A percentile compares a stretch with the other conserved stretches of the same genome.
Conservation (phyloP, 2,113 vertebrate species). For the Erythrocercus mccallii region DNA sequence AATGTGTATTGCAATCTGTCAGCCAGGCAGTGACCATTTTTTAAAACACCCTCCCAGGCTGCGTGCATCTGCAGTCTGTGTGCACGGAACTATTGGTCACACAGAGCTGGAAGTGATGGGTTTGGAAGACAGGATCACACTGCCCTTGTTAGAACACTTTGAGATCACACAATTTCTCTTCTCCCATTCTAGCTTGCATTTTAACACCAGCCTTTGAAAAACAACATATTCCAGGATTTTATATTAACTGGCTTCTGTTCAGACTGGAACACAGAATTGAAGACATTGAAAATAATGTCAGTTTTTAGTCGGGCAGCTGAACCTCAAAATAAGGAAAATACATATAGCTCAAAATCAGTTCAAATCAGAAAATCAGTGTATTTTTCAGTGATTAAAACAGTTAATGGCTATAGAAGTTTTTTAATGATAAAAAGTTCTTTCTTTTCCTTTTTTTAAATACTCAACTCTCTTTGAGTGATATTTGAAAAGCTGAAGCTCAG, state of each 20-base stretch:
- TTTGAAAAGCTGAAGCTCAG: not conserved
- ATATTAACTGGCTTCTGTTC: not conserved
- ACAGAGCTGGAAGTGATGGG: not conserved
- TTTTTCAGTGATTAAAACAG: not conserved
- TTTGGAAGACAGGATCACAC: not conserved
- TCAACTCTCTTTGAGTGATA: not conserved
- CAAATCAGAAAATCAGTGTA: not conserved
- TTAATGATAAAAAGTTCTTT: not conserved
- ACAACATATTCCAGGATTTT: not conserved
- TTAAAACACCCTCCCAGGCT: not conserved
- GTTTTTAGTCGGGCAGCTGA: not conserved
- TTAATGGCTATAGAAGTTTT: not conserved
- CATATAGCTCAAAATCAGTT: not conserved
- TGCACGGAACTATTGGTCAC: not conserved
- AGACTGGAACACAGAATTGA: not conserved
- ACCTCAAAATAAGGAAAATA: not conserved
- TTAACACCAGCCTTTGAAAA: not conserved
- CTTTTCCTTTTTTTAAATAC: not conserved
- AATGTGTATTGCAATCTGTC: constrained; percentile 21
- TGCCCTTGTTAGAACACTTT: not conserved
- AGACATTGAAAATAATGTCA: not conserved
- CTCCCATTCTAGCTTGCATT: not conserved
- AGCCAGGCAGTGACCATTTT: not conserved
- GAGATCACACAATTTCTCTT: not conserved
- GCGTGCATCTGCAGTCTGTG: not conserved